Base-by-base conservation (phyloP, 2,888 invertebrate genomes). In the Ectropis crepuscularia region DNA sequence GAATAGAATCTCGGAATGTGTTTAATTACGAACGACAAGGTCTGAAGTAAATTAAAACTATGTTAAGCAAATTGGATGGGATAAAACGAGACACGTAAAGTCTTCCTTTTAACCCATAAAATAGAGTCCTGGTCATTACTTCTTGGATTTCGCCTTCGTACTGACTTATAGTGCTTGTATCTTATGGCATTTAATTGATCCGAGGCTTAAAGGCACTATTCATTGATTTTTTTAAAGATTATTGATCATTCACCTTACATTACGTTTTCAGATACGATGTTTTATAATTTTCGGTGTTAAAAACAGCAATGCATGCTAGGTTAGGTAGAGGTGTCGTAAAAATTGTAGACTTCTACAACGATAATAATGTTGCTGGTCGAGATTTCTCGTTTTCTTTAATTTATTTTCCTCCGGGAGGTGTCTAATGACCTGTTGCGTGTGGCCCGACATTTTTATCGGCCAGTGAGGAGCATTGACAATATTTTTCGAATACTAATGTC, bases 351-450 rank as follows among this genome's bases (percentile, higher is more conserved):
- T 76, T 72, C 57, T 70, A 71, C 72, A 73, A 74, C 70, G 76
- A 80, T 81, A 82, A 87, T 86, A 82, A 83, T 87, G 85, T 82
- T 81, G 82, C 81, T 77, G 83, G 81, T 82, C 83, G 83, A 87
- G 89, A 87, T 88, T 88, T 88, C 90, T 91, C 88, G 90, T 92
- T 89, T 89, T 84, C 82, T 89, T 90, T 89, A 89, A 91, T 92
- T 92, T 92, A 92, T 92, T 90, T 91, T 90, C 83, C 85, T 85
- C 77, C 74, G 84, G 85, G 87, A 90, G 90, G 92, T 91, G 92
- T 92, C 91, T 91, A 92, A 92, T 91, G 91, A 90, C 89, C 83
- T 86, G 85, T 85, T 89, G 92, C 85, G 92, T 90, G 92, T 91
- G 92, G 92, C 85, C 92, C 80, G 88, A 85, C 89, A 88, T 89